A percentile compares a stretch with the other conserved stretches of the same genome.
Conservation (phyloP, 2,888 invertebrate species). For the Diplolepis rosae region DNA sequence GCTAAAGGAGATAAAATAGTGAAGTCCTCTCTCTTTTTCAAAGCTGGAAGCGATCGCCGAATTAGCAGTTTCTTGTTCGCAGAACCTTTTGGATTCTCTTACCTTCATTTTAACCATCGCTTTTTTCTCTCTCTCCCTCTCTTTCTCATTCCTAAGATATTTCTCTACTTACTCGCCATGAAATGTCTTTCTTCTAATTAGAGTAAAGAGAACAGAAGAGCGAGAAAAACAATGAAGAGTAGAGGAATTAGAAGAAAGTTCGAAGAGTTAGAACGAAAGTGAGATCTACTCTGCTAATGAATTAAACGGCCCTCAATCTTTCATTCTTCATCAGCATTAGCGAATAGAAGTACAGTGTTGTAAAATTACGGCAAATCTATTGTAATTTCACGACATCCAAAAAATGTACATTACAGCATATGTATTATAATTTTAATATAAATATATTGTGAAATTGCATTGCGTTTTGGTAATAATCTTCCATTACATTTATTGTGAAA, state of each 20-base stretch:
- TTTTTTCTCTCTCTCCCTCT: conserved; percentile 31
- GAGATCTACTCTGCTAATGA: conserved; percentile 40
- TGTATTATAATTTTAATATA: too few species aligned
- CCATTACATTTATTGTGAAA: too few species aligned
- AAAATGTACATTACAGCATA: too few species aligned
- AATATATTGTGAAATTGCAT: too few species aligned
- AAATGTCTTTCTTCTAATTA: conserved; percentile 31
- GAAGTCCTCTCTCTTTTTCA: conserved; percentile 45
- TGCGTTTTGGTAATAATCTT: too few species aligned
- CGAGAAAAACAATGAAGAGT: too few species aligned
- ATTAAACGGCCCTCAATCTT: conserved; percentile 44
- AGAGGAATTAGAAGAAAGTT: neutral
- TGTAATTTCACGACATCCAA: too few species aligned
- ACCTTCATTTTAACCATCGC: conserved; percentile 3
- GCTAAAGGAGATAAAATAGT: conserved; percentile 46
- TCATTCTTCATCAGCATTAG: too few species aligned
- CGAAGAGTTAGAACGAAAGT: conserved; percentile 27
- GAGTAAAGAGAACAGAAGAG: conserved; percentile 36
- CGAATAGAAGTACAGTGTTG: too few species aligned
- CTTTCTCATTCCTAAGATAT: conserved; percentile 10
- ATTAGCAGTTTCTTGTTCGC: conserved; percentile 60
- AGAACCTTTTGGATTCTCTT: conserved; percentile 37
- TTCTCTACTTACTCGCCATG: neutral
- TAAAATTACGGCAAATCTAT: too few species aligned
- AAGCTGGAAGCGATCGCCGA: conserved; percentile 55